Evolutionary conservation across 1,140 invertebrate genomes (phyloP).

Genomic region (Macrotrachela quadricornifera): DNA sequence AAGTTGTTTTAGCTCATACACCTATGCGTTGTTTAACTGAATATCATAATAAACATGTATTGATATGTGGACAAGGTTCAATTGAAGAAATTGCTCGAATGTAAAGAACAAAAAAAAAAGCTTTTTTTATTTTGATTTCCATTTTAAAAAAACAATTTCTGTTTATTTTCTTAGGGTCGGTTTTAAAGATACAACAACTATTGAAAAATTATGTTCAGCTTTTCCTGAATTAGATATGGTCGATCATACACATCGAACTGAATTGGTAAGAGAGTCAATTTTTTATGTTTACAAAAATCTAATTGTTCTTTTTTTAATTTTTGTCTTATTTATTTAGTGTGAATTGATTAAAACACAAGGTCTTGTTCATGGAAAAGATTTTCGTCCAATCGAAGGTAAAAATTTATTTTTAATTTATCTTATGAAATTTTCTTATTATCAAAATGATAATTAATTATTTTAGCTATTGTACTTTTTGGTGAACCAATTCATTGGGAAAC

Average conservation of each 20-base stretch:
- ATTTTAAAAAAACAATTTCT: background rate
- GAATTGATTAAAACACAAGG: background rate
- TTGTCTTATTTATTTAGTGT: background rate
- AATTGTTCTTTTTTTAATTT: too few relatives aligned
- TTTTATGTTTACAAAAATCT: too few relatives aligned
- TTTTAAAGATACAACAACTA: background rate
- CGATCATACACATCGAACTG: constrained; percentile 38
- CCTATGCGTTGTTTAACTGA: constrained; percentile 20
- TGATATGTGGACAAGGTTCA: constrained; percentile 27
- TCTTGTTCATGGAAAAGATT: background rate
- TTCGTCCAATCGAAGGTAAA: constrained; percentile 6
- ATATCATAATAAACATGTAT: constrained; percentile 22
- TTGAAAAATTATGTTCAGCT: constrained; percentile 19
- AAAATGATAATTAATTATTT: constrained; percentile 10
- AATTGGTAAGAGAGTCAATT: constrained; percentile 17
- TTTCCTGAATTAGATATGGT: constrained; percentile 48
- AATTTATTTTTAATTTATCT: background rate
- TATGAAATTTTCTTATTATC: too few relatives aligned
- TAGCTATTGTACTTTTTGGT: constrained; percentile 38
- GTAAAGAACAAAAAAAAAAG: background rate
- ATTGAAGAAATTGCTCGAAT: background rate
- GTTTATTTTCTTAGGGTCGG: constrained; percentile 1
- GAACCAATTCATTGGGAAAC: constrained; percentile 43
- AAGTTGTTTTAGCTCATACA: constrained; percentile 17
- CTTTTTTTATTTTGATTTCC: background rate